Base-by-base conservation (phyloP, 2,888 invertebrate species). In the Tubulanus polymorphus region DNA sequence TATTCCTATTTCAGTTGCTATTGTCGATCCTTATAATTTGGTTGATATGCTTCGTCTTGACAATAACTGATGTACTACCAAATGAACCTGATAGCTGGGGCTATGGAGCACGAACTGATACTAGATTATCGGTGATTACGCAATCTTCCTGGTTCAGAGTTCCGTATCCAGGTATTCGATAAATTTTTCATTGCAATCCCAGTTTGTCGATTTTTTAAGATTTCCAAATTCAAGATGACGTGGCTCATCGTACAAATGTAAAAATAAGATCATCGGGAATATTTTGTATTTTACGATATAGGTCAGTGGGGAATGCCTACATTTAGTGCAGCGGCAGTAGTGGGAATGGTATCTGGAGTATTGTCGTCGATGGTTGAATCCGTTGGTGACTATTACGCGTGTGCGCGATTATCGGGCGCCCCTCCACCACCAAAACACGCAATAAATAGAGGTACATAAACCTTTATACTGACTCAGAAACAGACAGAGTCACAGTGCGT, bases 371-470 rank as follows among this genome's bases (percentile, higher is more conserved):
- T 75, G 68, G 64, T 76, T 10, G 76, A 76, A 59, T 74, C 73
- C 12, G 85, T 91, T 59, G 91, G 91, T 70, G 92, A 93, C 77
- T 93, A 93, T 79, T 91, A 91, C 54, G 91, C 91, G 23, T 90
- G 91, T 1, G 90, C 93, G 2, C 68, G 82, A 60, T 73, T 84
- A 26, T 69, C 80, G 27, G 89, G 86, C 28, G 90, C 90, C 0
- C 87, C 89, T 0, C 86, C 90, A 0, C 92, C 92, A 0, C 93
- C 93, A 0, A 80, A 88, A 3, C 90, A 91, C 76, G 91, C 91
- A 0, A 88, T 93, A 66, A 93, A 92, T 79, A 84, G 93, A 49
- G 92, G 91, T 0, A 87, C 37, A 58, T 53, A n/a, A n/a, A n/a
- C n/a, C n/a, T n/a, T n/a, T n/a, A n/a, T n/a, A n/a, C n/a, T n/a